Evolutionary conservation across 2,113 vertebrate genomes (phyloP), one percentile per base, ranked within the genome.

Genomic region (Toxostoma redivivum): DNA sequence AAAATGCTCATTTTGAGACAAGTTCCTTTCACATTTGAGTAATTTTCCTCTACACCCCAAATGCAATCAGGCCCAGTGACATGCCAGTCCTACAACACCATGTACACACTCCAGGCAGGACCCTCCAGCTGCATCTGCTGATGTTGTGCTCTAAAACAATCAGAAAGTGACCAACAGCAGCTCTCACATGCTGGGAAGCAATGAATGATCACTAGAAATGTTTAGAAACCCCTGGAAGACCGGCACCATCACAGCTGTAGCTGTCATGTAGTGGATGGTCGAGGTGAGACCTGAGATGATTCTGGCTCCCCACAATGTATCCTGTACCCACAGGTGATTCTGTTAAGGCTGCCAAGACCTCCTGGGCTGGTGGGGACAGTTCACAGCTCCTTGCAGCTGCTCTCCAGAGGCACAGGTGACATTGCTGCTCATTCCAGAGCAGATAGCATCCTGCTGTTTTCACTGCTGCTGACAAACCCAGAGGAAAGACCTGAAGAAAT

Each of bases 1-100:
- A 94, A 94, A 93, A 85, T 31, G 70, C 37, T 95, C 35, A 11
- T 91, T 96, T 83, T 77, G 67, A 95, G 67, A 71, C 30, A 47
- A 38, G 44, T 21, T 92, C 70, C 38, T 94, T 93, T 92, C 90
- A 64, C 56, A 50, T 85, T 77, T 73, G 78, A 81, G 38, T 61
- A 90, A 31, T 87, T 95, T 89, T 78, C 67, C 37, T 79, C 58
- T 66, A 60, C 30, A 35, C 54, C 22, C 57, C 47, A 67, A 78
- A 71, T 0, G 0, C 33, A 79, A 79, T 56, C n/a, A 86, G 42
- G 50, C 40, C 20, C 45, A n/a, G 40, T 20, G n/a, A 73, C 16
- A 22, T 15, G 14, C 21, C 8, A 4, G 22, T 67, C 25, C 56
- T 51, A 27, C 1, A 1, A 22, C 45, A 77, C 13, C 2, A 0